Conservation (phyloP, 2,113 vertebrate genomes). For the Halcyon malimbica region DNA sequence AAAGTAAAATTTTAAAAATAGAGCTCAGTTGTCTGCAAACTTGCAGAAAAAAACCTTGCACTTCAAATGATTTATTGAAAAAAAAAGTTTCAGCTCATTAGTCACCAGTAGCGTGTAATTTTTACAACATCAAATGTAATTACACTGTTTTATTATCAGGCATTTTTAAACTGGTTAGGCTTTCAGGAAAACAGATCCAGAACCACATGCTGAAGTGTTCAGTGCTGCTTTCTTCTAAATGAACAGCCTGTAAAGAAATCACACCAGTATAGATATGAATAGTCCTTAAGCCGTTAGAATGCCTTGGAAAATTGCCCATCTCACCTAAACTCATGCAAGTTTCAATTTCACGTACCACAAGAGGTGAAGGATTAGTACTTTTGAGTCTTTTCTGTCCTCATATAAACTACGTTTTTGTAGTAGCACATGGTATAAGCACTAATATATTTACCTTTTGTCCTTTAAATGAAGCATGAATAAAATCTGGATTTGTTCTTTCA, state of each 20-base stretch:
- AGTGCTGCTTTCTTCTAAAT: constrained; percentile 91
- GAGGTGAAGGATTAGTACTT: neutral
- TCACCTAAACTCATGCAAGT: neutral
- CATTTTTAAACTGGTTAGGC: constrained; percentile 71
- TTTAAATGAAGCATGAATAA: neutral
- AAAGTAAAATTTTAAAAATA: constrained; percentile 16
- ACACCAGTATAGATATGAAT: neutral
- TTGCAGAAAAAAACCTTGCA: constrained; percentile 2
- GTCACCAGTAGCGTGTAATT: constrained; percentile 26
- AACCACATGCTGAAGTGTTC: constrained; percentile 46
- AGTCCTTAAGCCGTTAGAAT: neutral
- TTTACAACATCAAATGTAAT: constrained; percentile 65
- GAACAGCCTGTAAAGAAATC: constrained; percentile 85
- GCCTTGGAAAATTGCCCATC: neutral
- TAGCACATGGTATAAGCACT: neutral
- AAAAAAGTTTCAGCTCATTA: constrained; percentile 56
- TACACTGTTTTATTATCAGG: constrained; percentile 44
- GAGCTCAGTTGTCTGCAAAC: neutral
- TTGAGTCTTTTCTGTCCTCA: neutral
- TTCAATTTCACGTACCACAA: neutral
- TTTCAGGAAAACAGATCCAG: constrained; percentile 55
- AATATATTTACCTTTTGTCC: neutral
- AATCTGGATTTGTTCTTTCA: neutral
- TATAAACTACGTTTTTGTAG: neutral
- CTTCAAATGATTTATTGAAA: constrained; percentile 70